phyloP scores from a whole-genome alignment of 2,797 vertebrate genomes.

The Pagetopsis macropterus region DNA sequence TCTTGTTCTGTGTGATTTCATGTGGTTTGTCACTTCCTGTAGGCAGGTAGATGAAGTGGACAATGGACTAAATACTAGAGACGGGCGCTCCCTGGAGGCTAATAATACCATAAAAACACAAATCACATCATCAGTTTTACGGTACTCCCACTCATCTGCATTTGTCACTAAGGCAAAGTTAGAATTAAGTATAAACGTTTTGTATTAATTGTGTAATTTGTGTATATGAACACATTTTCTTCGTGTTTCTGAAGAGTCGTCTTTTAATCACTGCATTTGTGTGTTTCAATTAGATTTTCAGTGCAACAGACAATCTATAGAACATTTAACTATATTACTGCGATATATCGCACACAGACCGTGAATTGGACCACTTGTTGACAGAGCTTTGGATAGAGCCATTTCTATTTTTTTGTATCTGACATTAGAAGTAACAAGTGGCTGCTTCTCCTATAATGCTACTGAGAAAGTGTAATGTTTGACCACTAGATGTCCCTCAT shows the following conservation, averaged over 20 bases:
- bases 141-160: not conserved
- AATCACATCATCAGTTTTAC: not conserved
- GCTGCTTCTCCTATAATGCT: not conserved
- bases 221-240: not conserved
- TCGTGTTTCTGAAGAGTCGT: not conserved
- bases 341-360: not conserved
- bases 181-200: not conserved
- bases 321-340: not conserved
- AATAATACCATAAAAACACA: conserved; percentile 1
- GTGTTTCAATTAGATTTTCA: not conserved
- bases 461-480: conserved; percentile 24
- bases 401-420: not conserved
- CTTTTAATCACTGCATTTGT: not conserved
- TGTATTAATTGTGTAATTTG: not conserved
- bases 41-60: conserved; percentile 45
- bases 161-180: not conserved
- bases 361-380: not conserved
- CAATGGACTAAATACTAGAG: conserved; percentile 17
- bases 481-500: conserved; percentile 80
- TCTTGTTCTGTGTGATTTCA: not conserved
- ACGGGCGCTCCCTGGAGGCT: conserved; percentile 75
- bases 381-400: not conserved
- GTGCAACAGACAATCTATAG: not conserved
- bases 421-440: not conserved
- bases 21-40: conserved; percentile 21